Evolutionary conservation across 2,113 vertebrate genomes (phyloP), one percentile per base, ranked within the genome.

Genomic region (Indri indri): DNA sequence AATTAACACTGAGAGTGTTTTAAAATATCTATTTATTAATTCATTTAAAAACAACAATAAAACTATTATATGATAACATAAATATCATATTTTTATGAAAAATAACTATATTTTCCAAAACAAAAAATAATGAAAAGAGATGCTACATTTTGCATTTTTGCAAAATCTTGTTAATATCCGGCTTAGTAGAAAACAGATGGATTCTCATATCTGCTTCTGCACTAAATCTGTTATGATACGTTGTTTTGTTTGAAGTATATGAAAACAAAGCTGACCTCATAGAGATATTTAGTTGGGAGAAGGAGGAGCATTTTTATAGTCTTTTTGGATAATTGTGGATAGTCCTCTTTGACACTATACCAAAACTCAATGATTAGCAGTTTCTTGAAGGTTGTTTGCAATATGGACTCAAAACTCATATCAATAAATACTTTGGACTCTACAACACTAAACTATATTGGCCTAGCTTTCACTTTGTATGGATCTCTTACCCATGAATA

Each of bases 211-310:
- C 85, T 85, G 18, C 52, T 66, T 93, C n/a, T 65, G 10, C 18
- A 86, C 18, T 95, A 86, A 92, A 96, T 71, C 65, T 88, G 17
- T 91, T 91, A 71, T 59, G 16, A 81, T 84, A 88, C 27, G 27
- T 57, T 59, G 22, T 66, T 87, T 86, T 87, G 16, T 25, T 88
- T 84, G 20, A 90, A 94, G 61, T 40, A 3, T 59, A 27, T 90
- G 54, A 47, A 63, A 50, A 82, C 30, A 59, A 59, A 86, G n/a
- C 34, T 37, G 52, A 81, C 66, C 47, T 83, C 42, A 47, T 7
- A 77, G 17, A 83, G 30, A 86, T 59, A 57, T 18, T 23, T 20
- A 65, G 18, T 50, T 81, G 61, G 66, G 54, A 59, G n/a, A 34
- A 73, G 23, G 27, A 40, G 8, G 5, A 68, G 0, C 34, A 12